Evolutionary conservation across 2,888 invertebrate species (phyloP).

Genomic region (Drosophila hamatofila): DNA sequence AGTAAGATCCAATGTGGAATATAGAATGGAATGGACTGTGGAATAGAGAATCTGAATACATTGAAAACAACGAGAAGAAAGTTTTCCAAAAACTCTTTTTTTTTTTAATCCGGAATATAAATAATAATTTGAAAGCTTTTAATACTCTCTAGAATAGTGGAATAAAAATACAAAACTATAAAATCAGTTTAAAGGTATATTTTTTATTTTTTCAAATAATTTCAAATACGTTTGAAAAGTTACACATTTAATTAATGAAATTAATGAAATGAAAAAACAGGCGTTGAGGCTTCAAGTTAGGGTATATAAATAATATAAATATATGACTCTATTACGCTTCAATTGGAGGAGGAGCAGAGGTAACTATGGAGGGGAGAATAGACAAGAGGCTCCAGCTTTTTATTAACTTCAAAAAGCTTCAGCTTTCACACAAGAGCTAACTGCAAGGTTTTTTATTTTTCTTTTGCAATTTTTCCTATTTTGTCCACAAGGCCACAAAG

Average conservation of each 20-base stretch:
- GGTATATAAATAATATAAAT: conserved; percentile 33
- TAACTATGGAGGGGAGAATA: background rate
- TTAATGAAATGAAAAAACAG: no score
- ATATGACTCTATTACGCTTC: conserved; percentile 5
- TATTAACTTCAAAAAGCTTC: conserved; percentile 65
- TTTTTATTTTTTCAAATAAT: no score
- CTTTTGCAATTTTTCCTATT: conserved; percentile 10
- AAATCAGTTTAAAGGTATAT: no score
- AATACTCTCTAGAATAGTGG: no score
- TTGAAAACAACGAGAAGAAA: background rate
- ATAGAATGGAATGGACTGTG: background rate
- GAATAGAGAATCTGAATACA: background rate
- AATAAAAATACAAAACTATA: no score
- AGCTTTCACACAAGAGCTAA: conserved; percentile 27
- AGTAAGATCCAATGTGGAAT: background rate
- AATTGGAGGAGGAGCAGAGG: background rate
- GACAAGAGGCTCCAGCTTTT: conserved; percentile 35
- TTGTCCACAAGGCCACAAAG: conserved; percentile 2
- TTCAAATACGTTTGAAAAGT: no score
- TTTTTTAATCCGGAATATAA: no score
- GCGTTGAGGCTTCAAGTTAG: background rate
- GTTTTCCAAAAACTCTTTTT: no score
- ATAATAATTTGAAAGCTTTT: no score
- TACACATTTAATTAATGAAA: no score
- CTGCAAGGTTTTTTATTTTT: conserved; percentile 14